A percentile compares a stretch with the other conserved stretches of the same genome.
phyloP scores from a whole-genome alignment of 2,888 invertebrate genomes.

The Nebria salina region DNA sequence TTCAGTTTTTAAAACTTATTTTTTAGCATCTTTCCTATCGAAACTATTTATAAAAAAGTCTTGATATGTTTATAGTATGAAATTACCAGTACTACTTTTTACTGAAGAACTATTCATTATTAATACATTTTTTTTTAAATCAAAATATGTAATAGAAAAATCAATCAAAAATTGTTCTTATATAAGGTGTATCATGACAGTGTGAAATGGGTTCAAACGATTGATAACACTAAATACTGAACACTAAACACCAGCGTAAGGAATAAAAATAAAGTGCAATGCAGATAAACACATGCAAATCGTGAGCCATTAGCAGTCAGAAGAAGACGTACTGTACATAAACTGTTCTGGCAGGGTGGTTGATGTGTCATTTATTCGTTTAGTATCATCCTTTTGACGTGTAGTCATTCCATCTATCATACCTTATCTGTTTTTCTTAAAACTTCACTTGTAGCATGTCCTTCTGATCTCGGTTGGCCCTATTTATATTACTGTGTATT shows the following conservation, averaged over 20 bases:
- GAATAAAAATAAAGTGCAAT: slow-evolving; percentile 34
- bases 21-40: no score
- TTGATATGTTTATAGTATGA: no score
- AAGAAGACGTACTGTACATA: neutral
- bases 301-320: slow-evolving; percentile 33
- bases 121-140: no score
- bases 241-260: neutral
- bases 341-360: neutral
- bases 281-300: slow-evolving; percentile 30
- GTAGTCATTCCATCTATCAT: slow-evolving; percentile 37
- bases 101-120: no score
- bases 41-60: no score
- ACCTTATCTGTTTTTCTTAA: slow-evolving; percentile 42
- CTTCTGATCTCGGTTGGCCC: slow-evolving; percentile 20
- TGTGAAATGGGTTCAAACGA: no score
- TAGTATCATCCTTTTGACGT: slow-evolving; percentile 29
- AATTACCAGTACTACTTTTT: no score
- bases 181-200: no score
- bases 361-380: slow-evolving; percentile 18
- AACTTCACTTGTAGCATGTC: slow-evolving; percentile 32
- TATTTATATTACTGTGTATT: neutral
- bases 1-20: no score
- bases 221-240: neutral
- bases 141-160: no score
- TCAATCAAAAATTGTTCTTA: no score